Base-by-base conservation (phyloP, 2,113 vertebrate genomes). In the Lonchura striata region DNA sequence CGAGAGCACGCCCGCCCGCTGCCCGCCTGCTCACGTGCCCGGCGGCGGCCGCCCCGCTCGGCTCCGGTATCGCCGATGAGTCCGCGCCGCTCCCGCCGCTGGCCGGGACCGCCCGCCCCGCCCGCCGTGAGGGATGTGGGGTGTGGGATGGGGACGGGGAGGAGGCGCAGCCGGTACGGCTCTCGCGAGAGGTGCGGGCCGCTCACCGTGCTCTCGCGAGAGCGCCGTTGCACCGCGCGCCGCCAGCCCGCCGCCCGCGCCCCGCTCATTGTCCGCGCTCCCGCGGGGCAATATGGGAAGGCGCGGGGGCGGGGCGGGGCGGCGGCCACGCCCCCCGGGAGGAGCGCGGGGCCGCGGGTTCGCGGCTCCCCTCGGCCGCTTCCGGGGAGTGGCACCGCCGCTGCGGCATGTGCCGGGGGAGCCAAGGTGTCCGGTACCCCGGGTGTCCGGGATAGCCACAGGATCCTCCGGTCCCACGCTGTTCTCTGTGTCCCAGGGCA, bases 171-270 rank as follows among this genome's bases (percentile, higher is more conserved):
- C 77, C 64, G 12, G 20, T 8, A 35, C 59, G 12, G 10, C 4
- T 94, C 89, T 94, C 93, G 89, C 85, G 93, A 89, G 93, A 85
- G 6, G 57, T 19, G 35, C 33, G 31, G 33, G 35, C 70, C 39
- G 28, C 94, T 93, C 52, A 79, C 88, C 81, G 30, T 28, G 85
- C 18, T 94, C 82, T 95, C 94, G 94, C 94, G 92, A 94, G 89
- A 92, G 7, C 5, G 6, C 21, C 11, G 37, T 42, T 14, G 37
- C 37, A 15, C 85, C 39, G 54, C 39, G 44, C 63, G 27, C 49
- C 53, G 47, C 78, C 78, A 30, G 47, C 31, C 41, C 46, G 82
- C 66, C 41, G 61, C 66, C 28, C 72, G 33, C 39, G 63, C 31
- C 47, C 75, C 23, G 69, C 84, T 71, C 94, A 91, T 91, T 80